A percentile compares a stretch with the other conserved stretches of the same genome.
phyloP scores from a whole-genome alignment of 1,140 invertebrate genomes.

The Sminthurides bifidus region DNA sequence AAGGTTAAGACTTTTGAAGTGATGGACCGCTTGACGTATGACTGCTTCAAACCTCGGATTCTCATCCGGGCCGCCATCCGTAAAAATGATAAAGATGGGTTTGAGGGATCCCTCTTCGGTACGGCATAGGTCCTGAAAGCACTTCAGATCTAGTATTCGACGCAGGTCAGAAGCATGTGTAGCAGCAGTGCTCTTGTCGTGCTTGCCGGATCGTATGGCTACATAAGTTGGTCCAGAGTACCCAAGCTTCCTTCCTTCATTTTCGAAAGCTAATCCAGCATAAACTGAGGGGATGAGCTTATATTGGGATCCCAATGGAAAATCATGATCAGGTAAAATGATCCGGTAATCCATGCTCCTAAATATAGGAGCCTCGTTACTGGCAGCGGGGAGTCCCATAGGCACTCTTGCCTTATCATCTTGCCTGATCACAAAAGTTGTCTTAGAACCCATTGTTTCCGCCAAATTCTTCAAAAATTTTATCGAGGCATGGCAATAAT shows the following conservation, averaged over 20 bases:
- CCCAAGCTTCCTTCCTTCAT: slow-evolving; percentile 31
- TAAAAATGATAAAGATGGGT: slow-evolving; percentile 36
- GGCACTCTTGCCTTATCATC: slow-evolving; percentile 40
- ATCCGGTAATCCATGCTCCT: slow-evolving; percentile 39
- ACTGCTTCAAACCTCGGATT: slow-evolving; percentile 33
- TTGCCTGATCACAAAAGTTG: slow-evolving; percentile 33
- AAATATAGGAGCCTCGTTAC: slow-evolving; percentile 36
- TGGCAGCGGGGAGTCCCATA: slow-evolving; percentile 38
- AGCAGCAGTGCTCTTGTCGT: slow-evolving; percentile 32
- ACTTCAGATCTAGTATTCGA: slow-evolving; percentile 29
- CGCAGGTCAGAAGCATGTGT: slow-evolving; percentile 36
- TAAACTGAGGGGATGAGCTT: slow-evolving; percentile 31
- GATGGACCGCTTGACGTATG: slow-evolving; percentile 21
- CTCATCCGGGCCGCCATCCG: slow-evolving; percentile 39
- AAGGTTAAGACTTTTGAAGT: slow-evolving; percentile 31
- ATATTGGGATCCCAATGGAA: too few species aligned
- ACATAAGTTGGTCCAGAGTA: slow-evolving; percentile 39
- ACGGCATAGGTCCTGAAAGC: slow-evolving; percentile 31
- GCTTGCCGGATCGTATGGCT: slow-evolving; percentile 36
- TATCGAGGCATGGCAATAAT: slow-evolving; percentile 32
- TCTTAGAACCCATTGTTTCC: slow-evolving; percentile 29
- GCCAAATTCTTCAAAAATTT: slow-evolving; percentile 28
- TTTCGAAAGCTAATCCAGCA: slow-evolving; percentile 33
- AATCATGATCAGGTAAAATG: slow-evolving; percentile 39
- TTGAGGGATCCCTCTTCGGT: slow-evolving; percentile 33